Evolutionary conservation across 2,797 vertebrate species (phyloP).

Genomic region (Rhinophrynus dorsalis): DNA sequence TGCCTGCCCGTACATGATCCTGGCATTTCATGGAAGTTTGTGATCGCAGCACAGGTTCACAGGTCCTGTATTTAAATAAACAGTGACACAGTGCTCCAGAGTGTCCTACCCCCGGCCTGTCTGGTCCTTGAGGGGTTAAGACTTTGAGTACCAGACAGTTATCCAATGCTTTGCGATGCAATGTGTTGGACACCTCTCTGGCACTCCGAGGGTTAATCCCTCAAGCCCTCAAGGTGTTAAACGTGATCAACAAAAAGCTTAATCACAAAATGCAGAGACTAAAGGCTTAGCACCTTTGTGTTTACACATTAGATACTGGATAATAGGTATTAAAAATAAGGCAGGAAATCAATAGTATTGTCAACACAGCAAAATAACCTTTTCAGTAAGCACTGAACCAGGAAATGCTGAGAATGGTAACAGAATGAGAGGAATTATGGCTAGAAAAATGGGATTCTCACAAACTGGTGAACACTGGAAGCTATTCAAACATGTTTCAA

Average conservation of each 20-base stretch:
- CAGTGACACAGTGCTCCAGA: too few species aligned
- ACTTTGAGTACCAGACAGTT: too few species aligned
- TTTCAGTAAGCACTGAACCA: conserved; percentile 47
- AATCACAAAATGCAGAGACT: conserved; percentile 53
- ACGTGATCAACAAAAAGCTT: conserved; percentile 39
- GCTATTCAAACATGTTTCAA: background rate
- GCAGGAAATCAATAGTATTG: conserved; percentile 57
- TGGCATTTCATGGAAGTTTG: too few species aligned
- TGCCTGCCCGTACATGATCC: too few species aligned
- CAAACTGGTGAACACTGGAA: background rate
- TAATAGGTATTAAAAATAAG: conserved; percentile 51
- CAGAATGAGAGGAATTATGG: background rate
- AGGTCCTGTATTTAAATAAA: too few species aligned
- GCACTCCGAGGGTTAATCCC: too few species aligned
- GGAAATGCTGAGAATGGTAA: conserved; percentile 42
- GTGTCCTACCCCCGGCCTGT: too few species aligned
- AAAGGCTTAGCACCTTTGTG: conserved; percentile 51
- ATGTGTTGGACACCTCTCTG: too few species aligned
- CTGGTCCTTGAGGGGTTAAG: too few species aligned
- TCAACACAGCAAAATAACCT: conserved; percentile 53
- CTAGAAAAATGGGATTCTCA: conserved; percentile 3
- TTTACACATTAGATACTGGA: conserved; percentile 51
- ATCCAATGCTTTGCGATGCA: too few species aligned
- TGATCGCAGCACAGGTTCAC: too few species aligned
- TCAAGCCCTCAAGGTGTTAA: too few species aligned